Base-by-base conservation (phyloP, 2,113 vertebrate genomes). In the Leucopsar rothschildi region DNA sequence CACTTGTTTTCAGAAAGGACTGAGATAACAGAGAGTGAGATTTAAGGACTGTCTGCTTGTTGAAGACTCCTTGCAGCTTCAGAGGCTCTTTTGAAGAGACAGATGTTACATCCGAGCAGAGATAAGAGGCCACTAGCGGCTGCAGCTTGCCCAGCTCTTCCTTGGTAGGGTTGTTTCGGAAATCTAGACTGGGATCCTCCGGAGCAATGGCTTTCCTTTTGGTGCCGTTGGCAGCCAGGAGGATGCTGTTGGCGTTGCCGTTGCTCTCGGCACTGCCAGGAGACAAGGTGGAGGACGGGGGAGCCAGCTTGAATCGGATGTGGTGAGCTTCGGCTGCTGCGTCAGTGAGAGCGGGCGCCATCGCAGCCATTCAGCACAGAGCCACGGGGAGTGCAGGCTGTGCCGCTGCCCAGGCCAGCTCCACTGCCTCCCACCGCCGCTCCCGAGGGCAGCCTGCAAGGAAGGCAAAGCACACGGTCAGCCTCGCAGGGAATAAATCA, bases 311-410 rank as follows among this genome's bases (percentile, higher is more conserved):
- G 98, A 99, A 99, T 98, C 99, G 99, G 98, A 99, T 99, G 98
- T 99, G 99, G 98, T 99, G 99, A 99, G 99, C 99, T 99, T 99
- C 99, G 98, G 99, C 99, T 98, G 99, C 99, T 98, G 99, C 99
- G 97, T 99, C 99, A 98, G 99, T 99, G 98, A 99, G 99, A 99
- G 99, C 99, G 99, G 99, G 99, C 99, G 99, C 99, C 99, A 99
- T 99, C 98, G 99, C 99, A 99, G 99, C 99, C 99, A 99, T 99
- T 99, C 99, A 99, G 99, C 98, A 99, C 99, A 98, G 98, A 98
- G 98, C 98, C 98, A 98, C 97, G 98, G 99, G 98, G 98, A 98
- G 98, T 98, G 98, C 98, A 98, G 98, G 98, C 99, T 99, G 98
- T 98, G 97, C 97, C 89, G 88, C 95, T 97, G 97, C 98, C 79